phyloP scores from a whole-genome alignment of 2,888 invertebrate species.

The Coelinius sp. region DNA sequence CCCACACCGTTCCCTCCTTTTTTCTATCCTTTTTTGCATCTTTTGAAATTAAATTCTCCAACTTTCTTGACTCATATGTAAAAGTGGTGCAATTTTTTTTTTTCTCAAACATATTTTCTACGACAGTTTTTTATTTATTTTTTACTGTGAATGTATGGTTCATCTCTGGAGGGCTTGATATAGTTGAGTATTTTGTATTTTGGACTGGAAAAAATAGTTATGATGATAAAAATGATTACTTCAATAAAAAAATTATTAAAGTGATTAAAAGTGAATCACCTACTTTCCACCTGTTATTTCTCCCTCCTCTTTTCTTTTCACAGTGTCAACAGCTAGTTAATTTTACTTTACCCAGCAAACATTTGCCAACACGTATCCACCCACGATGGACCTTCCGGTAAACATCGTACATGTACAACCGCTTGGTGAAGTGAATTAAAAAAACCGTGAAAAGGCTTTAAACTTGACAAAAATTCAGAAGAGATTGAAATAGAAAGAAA shows the following conservation, averaged over 20 bases:
- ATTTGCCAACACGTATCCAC: background rate
- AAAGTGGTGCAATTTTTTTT: no score
- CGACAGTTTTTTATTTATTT: no score
- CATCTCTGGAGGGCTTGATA: no score
- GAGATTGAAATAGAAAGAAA: background rate
- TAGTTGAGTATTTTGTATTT: no score
- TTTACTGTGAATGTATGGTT: no score
- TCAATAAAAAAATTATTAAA: no score
- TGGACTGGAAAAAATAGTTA: no score
- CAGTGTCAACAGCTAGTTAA: conserved; percentile 2
- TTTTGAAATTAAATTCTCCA: no score
- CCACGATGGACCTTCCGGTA: background rate
- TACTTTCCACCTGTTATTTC: conserved; percentile 28
- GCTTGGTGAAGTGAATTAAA: background rate
- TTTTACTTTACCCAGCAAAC: conserved; percentile 10
- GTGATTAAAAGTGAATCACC: background rate
- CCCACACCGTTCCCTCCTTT: background rate
- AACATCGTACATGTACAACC: background rate
- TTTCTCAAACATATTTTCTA: no score
- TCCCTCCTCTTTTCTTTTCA: conserved; percentile 28
- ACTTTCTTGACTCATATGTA: no score
- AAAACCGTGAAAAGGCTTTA: background rate
- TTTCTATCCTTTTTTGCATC: background rate
- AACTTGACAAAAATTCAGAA: background rate
- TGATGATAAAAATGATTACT: background rate